Base-by-base conservation (phyloP, 2,113 vertebrate genomes). In the Hyperopisus bebe region DNA sequence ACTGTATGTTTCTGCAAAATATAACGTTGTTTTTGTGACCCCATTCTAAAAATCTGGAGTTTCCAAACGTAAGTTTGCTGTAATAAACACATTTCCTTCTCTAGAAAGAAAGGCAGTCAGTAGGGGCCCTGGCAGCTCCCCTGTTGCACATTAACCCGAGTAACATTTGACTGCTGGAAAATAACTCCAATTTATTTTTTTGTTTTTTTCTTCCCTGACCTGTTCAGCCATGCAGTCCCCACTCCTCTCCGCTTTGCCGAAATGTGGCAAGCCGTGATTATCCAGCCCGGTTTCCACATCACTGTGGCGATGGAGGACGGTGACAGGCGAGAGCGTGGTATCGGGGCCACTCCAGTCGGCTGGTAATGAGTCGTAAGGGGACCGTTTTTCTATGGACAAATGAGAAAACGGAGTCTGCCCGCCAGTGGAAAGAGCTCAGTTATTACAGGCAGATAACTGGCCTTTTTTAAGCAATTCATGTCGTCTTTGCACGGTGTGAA, bases 191-290 rank as follows among this genome's bases (percentile, higher is more conserved):
- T 55, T 53, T 53, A 82, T 83, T 88, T 88, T 31, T 17, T 88
- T 11, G 62, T 58, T 88, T 84, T 46, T 27, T 89, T 90, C 89
- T 51, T 44, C 42, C 80, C 42, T 80, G 74, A 58, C 55, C 46
- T 48, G 46, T 42, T 44, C 55, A 51, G 51, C 51, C 74, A 39
- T 17, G 27, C 58, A 62, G 42, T 74, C 42, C 39, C 24, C 44
- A 27, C 51, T 47, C 46, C 46, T 27, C 9, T 48, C 55, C 50
- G n/a, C 66, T 39, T 88, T 50, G 62, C 15, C 7, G 77, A 70
- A 10, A 46, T 55, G 66, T 27, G 84, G 44, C 83, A 50, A 87
- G 27, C 46, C 46, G 1, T 84, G 46, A 55, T 87, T 87, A 87
- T 74, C 39, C 50, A 24, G 51, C 9, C 24, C 15, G 7, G 62